Base-by-base conservation (phyloP, 1,140 invertebrate genomes). In the Odontomachus brunneus region DNA sequence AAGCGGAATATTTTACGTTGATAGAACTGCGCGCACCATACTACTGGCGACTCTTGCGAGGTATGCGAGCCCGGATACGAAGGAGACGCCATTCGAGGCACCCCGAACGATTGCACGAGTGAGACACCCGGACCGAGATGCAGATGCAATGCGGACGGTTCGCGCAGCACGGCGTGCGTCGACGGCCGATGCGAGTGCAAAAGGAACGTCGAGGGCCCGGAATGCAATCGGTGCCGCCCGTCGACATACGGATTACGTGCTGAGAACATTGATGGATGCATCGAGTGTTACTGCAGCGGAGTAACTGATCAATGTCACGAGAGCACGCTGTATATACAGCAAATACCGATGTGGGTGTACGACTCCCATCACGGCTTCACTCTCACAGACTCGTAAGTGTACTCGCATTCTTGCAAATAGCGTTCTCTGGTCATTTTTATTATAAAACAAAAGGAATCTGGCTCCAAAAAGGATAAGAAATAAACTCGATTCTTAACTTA, bases 261-360 rank as follows among this genome's bases (percentile, higher is more conserved):
- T 0, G 90, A 94, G 17, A 97, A 98, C 93, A 95, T 96, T 7
- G 95, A 96, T 57, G 99, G 99, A 4, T 99, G 99, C 92, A 95
- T 96, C 57, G 94, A 96, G 62, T 99, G 99, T 93, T 99, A 97
- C 94, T 99, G 99, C 93, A 99, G 98, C 82, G 98, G 98, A 7
- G 96, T 98, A 12, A 96, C 97, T 0, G 95, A 94, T 17, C 94
- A 96, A 15, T 99, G 99, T 91, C 95, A 95, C 91, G 94, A 96
- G 72, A 95, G 94, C 71, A 94, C 95, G 29, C 92, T 96, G 0
- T 97, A 96, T 67, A 92, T 96, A 55, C 95, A 96, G 82, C 95
- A 96, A 90, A 96, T 97, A 55, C 96, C 97, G 0, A 95, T 95
- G 84, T 95, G 95, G 84, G 94, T 97, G 15, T 94, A 96, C 26